Evolutionary conservation across 2,797 vertebrate genomes (phyloP), one percentile per base, ranked within the genome.

Genomic region (Enteromius trimaculatus): DNA sequence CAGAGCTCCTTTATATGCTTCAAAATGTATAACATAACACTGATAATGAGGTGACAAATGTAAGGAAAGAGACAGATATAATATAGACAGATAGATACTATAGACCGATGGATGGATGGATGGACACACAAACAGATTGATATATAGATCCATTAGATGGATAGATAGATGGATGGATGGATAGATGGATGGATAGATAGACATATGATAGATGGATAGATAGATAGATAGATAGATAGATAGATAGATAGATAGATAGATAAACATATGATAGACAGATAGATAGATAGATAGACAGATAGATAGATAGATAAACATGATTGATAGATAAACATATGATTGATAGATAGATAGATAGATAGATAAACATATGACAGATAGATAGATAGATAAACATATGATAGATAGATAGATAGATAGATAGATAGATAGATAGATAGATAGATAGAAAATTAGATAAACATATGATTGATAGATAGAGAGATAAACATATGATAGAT

Each of bases 71-170:
- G 17, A 76, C 1, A n/a, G n/a, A 69, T 26, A 39, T 44, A 19
- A 37, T 71, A 34, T 3, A 47, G 19, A 49, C 7, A 3, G 66
- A 42, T 0, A n/a, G 34, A n/a, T 42, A 5, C 6, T 14, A 47
- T 2, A 47, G 39, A 47, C 1, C 0, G n/a, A n/a, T n/a, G n/a
- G 16, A 66, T 1, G 23, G 69, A 47, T 0, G 13, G n/a, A 39
- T 0, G 34, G 31, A 37, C 0, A 31, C 13, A 42, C 0, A 23
- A 21, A 39, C 1, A 64, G 13, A 29, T 0, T 1, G 26, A 34
- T 34, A 34, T 4, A 34, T 34, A 4, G 34, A 4, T 34, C 3
- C 34, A 31, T 2, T 31, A 31, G 31, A 31, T 31, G 3, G n/a
- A 39, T 0, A 3, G 39, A 72, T 1, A 5, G 29, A 79, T 17